Evolutionary conservation across 2,797 vertebrate species (phyloP).

Genomic region (Ptychadena robeensis): DNA sequence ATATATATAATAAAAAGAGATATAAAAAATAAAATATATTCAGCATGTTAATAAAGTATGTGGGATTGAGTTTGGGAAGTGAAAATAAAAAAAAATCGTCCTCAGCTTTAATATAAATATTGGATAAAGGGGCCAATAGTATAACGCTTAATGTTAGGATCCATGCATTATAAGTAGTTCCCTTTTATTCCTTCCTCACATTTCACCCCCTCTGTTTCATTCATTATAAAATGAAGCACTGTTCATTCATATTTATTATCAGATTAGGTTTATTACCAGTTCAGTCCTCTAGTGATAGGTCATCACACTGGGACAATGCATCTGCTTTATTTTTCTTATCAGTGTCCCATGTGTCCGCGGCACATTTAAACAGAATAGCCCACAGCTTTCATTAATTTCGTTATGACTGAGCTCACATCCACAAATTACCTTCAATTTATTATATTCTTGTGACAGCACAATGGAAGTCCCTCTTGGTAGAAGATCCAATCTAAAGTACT

Average conservation of each 20-base stretch:
- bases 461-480: constrained; percentile 6
- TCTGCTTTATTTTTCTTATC: constrained; percentile 16
- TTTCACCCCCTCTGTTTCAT: neutral
- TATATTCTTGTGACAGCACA: constrained; percentile 24
- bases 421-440: constrained; percentile 27
- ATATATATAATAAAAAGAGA: too few relatives aligned
- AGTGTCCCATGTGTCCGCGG: constrained; percentile 7
- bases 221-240: neutral
- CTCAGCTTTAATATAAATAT: too few relatives aligned
- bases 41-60: too few relatives aligned
- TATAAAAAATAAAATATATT: too few relatives aligned
- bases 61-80: too few relatives aligned
- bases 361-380: constrained; percentile 24
- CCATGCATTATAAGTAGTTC: neutral
- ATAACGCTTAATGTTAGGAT: neutral
- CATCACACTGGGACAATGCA: constrained; percentile 12
- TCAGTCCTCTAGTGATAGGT: neutral
- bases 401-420: constrained; percentile 33
- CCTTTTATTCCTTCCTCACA: neutral
- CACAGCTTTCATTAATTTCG: constrained; percentile 32
- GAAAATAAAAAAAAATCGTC: too few relatives aligned
- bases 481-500: constrained; percentile 19
- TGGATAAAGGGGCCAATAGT: too few relatives aligned
- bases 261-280: constrained; percentile 5
- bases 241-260: constrained; percentile 6